Base-by-base conservation (phyloP, 2,888 invertebrate genomes). In the Campoletis raptor region DNA sequence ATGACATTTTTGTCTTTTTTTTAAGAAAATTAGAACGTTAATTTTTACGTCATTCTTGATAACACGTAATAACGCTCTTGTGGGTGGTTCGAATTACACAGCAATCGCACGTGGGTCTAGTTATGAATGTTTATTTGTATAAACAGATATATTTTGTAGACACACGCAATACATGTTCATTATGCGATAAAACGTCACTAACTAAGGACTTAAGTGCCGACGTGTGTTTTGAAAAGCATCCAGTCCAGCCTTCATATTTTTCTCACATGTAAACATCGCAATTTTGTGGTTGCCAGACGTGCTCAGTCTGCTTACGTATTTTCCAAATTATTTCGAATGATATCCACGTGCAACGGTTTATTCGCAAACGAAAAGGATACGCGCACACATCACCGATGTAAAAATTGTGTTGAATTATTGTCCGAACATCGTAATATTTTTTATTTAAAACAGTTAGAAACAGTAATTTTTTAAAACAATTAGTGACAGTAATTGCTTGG, bases 51-150 rank as follows among this genome's bases (percentile, higher is more conserved):
- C 70, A 48, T n/a, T 7, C 12, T 12, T 24, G 24, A 3, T 42
- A 15, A 69, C 18, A 12, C 21, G 15, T 42, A 40, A 21, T 5
- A 37, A 40, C 21, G 42, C 21, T 37, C 42, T n/a, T 21, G 69
- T 42, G 24, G 72, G 72, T n/a, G 52, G 36, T 24, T 52, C 48
- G 30, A 73, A 37, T 54, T 73, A 54, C 72, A 52, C 72, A 21
- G 72, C 36, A 37, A 30, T 76, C n/a, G 30, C 61, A 45, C 61
- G 61, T 76, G 61, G 30, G 6, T 45, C 61, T 42, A 36, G 61
- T 64, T 61, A n/a, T 21, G 4, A 48, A n/a, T 64, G 10, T 15
- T 54, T 61, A 61, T 61, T 40, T 15, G 54, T 42, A 61, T 61
- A 57, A 37, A 61, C 40, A 24, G 24, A 61, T 15, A 42, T 57